A percentile compares a stretch with the other conserved stretches of the same genome.
Evolutionary conservation across 2,888 invertebrate genomes (phyloP).

Genomic region (Dicranocentrus wangi): DNA sequence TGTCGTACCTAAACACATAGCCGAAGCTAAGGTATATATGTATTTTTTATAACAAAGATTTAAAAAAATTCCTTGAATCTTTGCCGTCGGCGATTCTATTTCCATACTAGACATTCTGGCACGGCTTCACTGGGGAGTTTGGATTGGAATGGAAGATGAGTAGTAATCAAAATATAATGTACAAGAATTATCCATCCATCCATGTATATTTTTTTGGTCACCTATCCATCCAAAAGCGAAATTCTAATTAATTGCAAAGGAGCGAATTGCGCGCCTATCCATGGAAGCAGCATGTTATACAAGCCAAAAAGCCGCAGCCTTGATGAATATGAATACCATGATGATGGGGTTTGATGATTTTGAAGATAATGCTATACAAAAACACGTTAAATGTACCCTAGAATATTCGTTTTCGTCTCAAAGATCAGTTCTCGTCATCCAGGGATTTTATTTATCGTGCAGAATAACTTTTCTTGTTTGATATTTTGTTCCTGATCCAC

Average conservation of each 20-base stretch:
- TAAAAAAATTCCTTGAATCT: constrained; percentile 32
- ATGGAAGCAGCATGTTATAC: not conserved
- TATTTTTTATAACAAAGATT: constrained; percentile 18
- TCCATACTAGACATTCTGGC: constrained; percentile 62
- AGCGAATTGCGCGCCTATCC: not conserved
- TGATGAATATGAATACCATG: too few species aligned
- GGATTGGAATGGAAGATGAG: too few species aligned
- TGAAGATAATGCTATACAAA: too few species aligned
- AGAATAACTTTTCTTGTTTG: too few species aligned
- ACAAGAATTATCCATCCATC: not conserved
- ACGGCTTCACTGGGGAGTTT: constrained; percentile 2
- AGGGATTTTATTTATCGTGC: too few species aligned
- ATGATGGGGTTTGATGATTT: too few species aligned
- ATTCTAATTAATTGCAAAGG: not conserved
- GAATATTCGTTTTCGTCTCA: too few species aligned
- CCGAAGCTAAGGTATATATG: constrained; percentile 7
- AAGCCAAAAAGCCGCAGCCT: not conserved
- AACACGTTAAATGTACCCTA: too few species aligned
- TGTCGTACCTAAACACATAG: constrained; percentile 9
- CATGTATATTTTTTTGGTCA: too few species aligned
- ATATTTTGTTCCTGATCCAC: too few species aligned
- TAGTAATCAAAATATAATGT: too few species aligned
- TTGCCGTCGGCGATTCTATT: constrained; percentile 41
- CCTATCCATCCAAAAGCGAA: not conserved
- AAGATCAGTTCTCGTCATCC: too few species aligned